Base-by-base conservation (phyloP, 92 coral and sea anemone species). In the Chrysogorgia sp. region DNA sequence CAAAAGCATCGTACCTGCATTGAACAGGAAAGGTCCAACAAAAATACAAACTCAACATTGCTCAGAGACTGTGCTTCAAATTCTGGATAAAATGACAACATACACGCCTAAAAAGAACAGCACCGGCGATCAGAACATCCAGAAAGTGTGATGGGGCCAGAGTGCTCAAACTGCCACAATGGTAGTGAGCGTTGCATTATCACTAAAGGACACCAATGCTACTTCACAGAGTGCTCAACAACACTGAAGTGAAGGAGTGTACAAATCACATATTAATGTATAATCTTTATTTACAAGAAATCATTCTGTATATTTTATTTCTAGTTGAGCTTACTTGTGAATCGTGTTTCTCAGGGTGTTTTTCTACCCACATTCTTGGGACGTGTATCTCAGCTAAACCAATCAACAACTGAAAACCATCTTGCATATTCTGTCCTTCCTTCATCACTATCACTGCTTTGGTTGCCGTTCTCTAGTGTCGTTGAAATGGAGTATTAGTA, bases 351-450 rank as follows among this genome's bases (percentile, higher is more conserved):
- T 71, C 82, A 21, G 82, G 85, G 62, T 88, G 87, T 1, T 86
- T 84, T 29, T 94, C 98, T 34, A 90, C 97, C 98, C 98, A 94
- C 98, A 94, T 94, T 75, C 98, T 76, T 17, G 98, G 98, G 12
- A 94, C 97, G 60, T 94, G 98, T 34, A 94, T 94, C 68, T 94
- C 98, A 35, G 98, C 97, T 77, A 94, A 67, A 67, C 90, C 85
- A 63, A 94, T 83, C 78, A 86, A 81, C 52, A 94, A 85, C 30
- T 94, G 98, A 67, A 91, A 94, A 0, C 98, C 97, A 63, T 79
- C 88, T 20, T 83, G 90, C 31, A 94, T 77, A 30, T 64, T 34
- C 40, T 88, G 89, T 22, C 88, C 96, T 40, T 86, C 80, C 64
- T 72, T 86, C 81, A 94, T 70, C 62, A 76, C 83, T 40, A 94